Evolutionary conservation across 1,140 invertebrate genomes (phyloP), one percentile per base, ranked within the genome.

Genomic region (Brachionus sp.): DNA sequence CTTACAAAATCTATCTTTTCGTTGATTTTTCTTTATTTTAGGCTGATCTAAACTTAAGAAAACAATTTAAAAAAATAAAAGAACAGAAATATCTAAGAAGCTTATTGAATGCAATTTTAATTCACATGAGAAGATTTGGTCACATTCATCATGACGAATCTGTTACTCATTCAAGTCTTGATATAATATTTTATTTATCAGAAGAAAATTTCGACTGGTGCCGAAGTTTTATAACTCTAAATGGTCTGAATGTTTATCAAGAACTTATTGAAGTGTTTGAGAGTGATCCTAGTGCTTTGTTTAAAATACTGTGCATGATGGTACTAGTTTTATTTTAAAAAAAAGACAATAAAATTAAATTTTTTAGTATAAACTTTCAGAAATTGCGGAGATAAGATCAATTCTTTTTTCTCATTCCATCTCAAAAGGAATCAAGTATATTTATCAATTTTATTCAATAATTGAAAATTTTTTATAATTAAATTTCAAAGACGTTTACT

Each of bases 121-220:
- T 29, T 25, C 37, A 75, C 23, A 75, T 75, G 37, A 44, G 70
- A 44, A 19, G 44, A 46, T 75, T 75, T 23, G 70, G 42, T 35
- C 23, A 46, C 25, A 46, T 46, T 29, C 39, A 75, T 13, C 39
- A 75, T 29, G 70, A 75, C 13, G 70, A 75, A 46, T 75, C 70
- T 1, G 25, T 75, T 4, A 46, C 44, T 13, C 70, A 75, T 46
- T 75, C 70, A 46, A 46, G 39, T 46, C 42, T 75, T 10, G 70
- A 75, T 39, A 75, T 75, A 10, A 75, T 75, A 25, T 75, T 75
- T 9, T 44, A 44, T 75, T n/a, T 75, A 25, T 75, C 70, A 2
- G 70, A 75, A 46, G 70, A 75, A 13, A 75, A 75, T 5, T 44
- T 25, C 9, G 70, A 75, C 7, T 75, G 70, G 70, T 75, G 70